A percentile compares a stretch with the other conserved stretches of the same genome.
These are phyloP conservation scores for Erinaceus europaeus DNA, from an alignment of 2,113 vertebrate genomes.

Conservation along the genomic window DNA sequence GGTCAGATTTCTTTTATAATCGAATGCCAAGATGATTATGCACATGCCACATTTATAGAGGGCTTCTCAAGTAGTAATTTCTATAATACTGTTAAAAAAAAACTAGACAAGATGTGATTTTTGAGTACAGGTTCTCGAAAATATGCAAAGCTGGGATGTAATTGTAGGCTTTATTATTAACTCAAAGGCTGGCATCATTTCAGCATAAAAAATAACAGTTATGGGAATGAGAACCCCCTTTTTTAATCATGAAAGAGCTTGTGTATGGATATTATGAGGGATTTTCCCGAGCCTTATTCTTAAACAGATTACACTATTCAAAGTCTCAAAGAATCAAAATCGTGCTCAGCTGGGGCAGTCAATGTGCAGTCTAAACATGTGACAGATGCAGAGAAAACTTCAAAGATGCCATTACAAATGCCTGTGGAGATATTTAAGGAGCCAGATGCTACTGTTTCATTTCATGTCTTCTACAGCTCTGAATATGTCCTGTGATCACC, in stretches of 20 bases:
- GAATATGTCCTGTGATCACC: conserved; percentile 77
- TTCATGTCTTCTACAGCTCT: conserved; percentile 68
- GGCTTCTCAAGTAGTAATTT: conserved; percentile 67
- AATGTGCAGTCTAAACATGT: conserved; percentile 76
- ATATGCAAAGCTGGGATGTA: conserved; percentile 68
- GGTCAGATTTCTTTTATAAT: conserved; percentile 73
- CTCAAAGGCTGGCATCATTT: conserved; percentile 57
- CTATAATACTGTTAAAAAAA: conserved; percentile 51
- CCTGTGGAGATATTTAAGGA: conserved; percentile 81
- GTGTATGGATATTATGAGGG: conserved; percentile 69
- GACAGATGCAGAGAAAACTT: conserved; percentile 80
- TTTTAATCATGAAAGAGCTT: conserved; percentile 66
- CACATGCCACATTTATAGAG: conserved; percentile 59
- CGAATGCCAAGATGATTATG: conserved; percentile 57
- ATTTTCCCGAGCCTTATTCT: conserved; percentile 80
- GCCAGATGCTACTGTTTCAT: conserved; percentile 78
- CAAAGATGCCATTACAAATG: conserved; percentile 80
- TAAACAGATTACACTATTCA: conserved; percentile 78
- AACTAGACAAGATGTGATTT: conserved; percentile 62
- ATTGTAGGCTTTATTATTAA: conserved; percentile 74
- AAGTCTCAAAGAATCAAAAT: conserved; percentile 78
- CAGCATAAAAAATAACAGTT: conserved; percentile 67
- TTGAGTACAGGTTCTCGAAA: conserved; percentile 73
- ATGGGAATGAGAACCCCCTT: conserved; percentile 53
- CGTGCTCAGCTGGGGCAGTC: conserved; percentile 79